These are phyloP conservation scores for Dermolepida albohirtum DNA, from an alignment of 2,888 invertebrate species.

Conservation along the genomic window DNA sequence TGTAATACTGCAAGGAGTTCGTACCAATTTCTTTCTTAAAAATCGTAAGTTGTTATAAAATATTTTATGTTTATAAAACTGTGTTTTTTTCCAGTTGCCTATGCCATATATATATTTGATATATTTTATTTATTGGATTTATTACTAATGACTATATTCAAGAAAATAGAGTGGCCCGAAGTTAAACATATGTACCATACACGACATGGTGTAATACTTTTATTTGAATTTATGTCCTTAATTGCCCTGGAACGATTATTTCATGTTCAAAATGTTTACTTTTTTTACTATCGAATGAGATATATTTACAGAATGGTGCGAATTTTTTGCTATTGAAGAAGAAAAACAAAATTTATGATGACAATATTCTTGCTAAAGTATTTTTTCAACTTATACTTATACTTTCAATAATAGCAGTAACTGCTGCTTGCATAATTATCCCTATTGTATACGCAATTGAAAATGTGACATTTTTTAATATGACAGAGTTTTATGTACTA, in stretches of 20 bases:
- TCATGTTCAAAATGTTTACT: conserved; percentile 2
- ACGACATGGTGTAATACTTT: conserved; percentile 20
- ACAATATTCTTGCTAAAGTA: background rate
- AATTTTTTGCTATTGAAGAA: conserved; percentile 7
- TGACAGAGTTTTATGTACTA: conserved; percentile 16
- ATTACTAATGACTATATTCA: conserved; percentile 37
- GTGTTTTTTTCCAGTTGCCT: conserved; percentile 2
- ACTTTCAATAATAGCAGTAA: conserved; percentile 8
- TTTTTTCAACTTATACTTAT: conserved; percentile 2
- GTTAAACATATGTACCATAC: conserved; percentile 17
- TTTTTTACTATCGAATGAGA: conserved; percentile 9
- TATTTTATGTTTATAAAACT: background rate
- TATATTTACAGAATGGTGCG: conserved; percentile 21
- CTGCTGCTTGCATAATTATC: conserved; percentile 10
- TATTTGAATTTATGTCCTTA: conserved; percentile 28
- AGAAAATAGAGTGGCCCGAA: conserved; percentile 37
- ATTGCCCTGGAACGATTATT: conserved; percentile 17
- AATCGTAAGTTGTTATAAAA: background rate
- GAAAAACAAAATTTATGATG: conserved; percentile 17
- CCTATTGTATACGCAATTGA: conserved; percentile 18
- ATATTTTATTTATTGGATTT: conserved; percentile 38
- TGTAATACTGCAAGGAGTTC: conserved; percentile 4
- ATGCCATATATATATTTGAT: conserved; percentile 31
- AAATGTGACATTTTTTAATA: conserved; percentile 7
- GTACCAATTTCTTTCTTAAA: conserved; percentile 11